Conservation (phyloP, 2,113 vertebrate species). For the Thoracochromis brauschi region DNA sequence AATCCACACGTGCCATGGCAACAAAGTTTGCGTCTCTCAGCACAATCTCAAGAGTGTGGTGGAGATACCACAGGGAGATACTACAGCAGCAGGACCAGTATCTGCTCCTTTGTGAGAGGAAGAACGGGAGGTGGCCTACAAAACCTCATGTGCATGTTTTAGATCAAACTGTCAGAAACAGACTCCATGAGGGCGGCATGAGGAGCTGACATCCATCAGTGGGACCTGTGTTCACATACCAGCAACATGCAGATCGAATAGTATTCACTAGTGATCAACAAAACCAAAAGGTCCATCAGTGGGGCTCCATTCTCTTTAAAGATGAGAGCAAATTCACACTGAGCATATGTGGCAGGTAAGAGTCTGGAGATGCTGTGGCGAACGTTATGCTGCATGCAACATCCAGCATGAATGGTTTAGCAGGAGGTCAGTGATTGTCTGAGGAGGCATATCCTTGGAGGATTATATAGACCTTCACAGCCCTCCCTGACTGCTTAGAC, state of each 20-base stretch:
- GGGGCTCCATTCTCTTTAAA: rapidly evolving
- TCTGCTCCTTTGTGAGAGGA: not conserved
- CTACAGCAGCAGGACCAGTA: not conserved
- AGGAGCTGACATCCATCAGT: not conserved
- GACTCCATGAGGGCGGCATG: not conserved
- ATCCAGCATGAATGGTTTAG: not conserved
- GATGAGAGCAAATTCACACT: not conserved
- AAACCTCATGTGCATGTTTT: not conserved
- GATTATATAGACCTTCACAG: not conserved
- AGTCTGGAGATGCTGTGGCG: not conserved
- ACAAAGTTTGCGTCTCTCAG: not conserved
- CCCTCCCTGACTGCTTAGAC: not conserved
- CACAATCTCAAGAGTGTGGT: not conserved
- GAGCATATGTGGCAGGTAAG: not conserved
- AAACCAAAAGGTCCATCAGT: not conserved
- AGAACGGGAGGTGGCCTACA: not conserved
- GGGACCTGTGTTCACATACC: not conserved
- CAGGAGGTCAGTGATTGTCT: not conserved
- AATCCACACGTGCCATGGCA: not conserved
- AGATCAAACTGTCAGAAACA: not conserved
- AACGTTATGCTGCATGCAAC: not conserved
- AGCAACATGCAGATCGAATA: not conserved
- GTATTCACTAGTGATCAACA: not conserved
- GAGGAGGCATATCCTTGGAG: not conserved
- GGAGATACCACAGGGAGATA: not conserved